Percentiles rank a stretch among this genome's conserved stretches.
Evolutionary conservation across 2,888 invertebrate genomes (phyloP).

Genomic region (Pinctada fucata): DNA sequence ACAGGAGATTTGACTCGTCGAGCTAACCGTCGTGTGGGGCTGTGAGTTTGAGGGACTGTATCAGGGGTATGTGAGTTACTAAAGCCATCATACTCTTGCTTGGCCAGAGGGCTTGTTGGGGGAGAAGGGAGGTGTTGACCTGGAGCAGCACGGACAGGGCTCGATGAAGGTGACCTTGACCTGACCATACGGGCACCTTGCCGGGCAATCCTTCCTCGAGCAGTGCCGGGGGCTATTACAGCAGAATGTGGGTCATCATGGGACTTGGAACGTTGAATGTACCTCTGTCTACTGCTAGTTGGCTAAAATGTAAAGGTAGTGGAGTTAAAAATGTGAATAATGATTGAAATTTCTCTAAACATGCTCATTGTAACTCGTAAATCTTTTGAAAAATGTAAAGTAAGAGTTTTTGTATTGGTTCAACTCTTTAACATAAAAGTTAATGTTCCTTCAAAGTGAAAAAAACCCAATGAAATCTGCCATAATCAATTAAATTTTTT

Average conservation of each 20-base stretch:
- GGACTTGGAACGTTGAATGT: constrained; percentile 74
- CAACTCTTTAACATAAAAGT: no score
- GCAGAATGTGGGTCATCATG: constrained; percentile 72
- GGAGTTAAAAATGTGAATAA: not conserved
- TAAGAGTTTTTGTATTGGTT: no score
- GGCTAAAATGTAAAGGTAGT: not conserved
- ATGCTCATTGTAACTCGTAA: no score
- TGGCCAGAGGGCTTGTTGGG: constrained; percentile 33
- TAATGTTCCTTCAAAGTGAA: no score
- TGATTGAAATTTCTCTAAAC: not conserved
- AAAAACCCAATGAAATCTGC: no score
- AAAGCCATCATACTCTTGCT: constrained; percentile 27
- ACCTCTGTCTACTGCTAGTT: constrained; percentile 60
- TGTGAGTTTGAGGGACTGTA: constrained; percentile 41
- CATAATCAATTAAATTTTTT: no score
- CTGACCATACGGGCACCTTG: constrained; percentile 72
- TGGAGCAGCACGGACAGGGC: constrained; percentile 74
- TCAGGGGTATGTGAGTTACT: constrained; percentile 41
- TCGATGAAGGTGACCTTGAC: constrained; percentile 72
- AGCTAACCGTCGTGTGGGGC: constrained; percentile 38
- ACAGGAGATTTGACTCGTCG: constrained; percentile 30
- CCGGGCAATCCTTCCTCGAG: constrained; percentile 70
- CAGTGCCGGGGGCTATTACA: constrained; percentile 67
- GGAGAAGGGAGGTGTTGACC: constrained; percentile 46
- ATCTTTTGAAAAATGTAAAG: no score